These are phyloP conservation scores for Pelochelys cantorii DNA, from an alignment of 2,797 vertebrate genomes.

Conservation along the genomic window DNA sequence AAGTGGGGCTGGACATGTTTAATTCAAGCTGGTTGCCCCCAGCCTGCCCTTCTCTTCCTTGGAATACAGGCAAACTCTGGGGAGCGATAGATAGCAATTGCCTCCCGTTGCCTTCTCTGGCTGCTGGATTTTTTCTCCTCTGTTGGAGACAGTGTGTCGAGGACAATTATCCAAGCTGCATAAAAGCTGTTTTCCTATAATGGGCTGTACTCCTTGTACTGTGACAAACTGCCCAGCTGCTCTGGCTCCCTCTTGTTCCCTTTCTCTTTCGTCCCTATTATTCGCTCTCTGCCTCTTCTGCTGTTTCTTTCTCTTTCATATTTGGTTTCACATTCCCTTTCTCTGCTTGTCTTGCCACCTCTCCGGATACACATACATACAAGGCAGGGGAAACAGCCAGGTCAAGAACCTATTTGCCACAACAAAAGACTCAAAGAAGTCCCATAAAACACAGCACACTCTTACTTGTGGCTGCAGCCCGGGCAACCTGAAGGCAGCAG, in stretches of 20 bases:
- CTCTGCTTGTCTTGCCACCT: background rate
- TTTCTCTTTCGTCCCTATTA: constrained; percentile 34
- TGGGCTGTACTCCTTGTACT: background rate
- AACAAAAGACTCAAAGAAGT: constrained; percentile 4
- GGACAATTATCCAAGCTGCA: constrained; percentile 6
- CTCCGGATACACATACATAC: background rate
- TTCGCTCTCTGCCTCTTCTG: constrained; percentile 30
- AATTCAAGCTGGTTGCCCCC: background rate
- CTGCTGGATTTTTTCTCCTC: background rate
- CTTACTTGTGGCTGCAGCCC: background rate
- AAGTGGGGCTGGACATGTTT: background rate
- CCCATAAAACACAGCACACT: background rate
- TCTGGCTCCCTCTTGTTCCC: constrained; percentile 8
- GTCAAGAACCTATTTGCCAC: background rate
- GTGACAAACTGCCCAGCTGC: constrained; percentile 39
- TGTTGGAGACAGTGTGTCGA: background rate
- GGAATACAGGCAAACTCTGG: background rate
- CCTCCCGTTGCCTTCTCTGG: background rate
- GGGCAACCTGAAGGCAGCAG: background rate
- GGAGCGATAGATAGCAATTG: rapidly evolving
- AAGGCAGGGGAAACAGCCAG: background rate
- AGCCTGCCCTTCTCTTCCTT: background rate
- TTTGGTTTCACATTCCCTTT: constrained; percentile 13
- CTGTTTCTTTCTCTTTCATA: background rate
- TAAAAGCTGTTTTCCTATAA: constrained; percentile 48